Evolutionary conservation across 2,888 invertebrate species (phyloP), one percentile per base, ranked within the genome.

Genomic region (Emmelina monodactyla): DNA sequence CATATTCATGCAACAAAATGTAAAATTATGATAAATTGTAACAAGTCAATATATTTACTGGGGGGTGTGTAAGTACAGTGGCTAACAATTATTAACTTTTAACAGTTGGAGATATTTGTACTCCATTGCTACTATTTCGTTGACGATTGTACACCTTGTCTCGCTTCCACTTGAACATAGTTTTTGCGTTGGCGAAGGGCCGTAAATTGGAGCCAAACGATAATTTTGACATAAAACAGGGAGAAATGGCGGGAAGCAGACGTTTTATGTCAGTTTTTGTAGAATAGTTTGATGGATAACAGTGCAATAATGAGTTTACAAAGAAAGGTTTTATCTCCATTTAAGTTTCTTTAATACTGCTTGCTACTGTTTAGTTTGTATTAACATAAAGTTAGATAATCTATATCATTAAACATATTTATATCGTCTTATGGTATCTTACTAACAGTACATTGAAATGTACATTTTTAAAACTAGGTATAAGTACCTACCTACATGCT

Each of bases 181-280:
- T 70, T 72, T 73, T 75, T 75, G 69, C 64, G 55, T 46, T 48
- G 12, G 37, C 45, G 45, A 49, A 53, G 58, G 59, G 62, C 58
- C 70, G 62, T 71, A 71, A 78, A 75, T 75, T 76, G 67, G 55
- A 47, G 51, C 41, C 55, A 58, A 66, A 64, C 61, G 76, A 75
- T 78, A 73, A 78, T 70, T 73, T 69, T 72, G 75, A 78, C 76
- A 62, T 73, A 60, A 73, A 75, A 63, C 78, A 76, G 75, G 56
- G 62, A 68, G 66, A 59, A 64, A 64, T 70, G 55, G 56, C 58
- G 56, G 58, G 59, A 62, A 55, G 53, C 45, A 50, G 45, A 51
- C 58, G 67, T 62, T 78, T 72, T 67, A 63, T 69, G 72, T 73
- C 71, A 66, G 51, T 62, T 70, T 63, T 65, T 54, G 49, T 57